Conservation (phyloP, 2,888 invertebrate species). For the Gymnoscelis rufifasciata region DNA sequence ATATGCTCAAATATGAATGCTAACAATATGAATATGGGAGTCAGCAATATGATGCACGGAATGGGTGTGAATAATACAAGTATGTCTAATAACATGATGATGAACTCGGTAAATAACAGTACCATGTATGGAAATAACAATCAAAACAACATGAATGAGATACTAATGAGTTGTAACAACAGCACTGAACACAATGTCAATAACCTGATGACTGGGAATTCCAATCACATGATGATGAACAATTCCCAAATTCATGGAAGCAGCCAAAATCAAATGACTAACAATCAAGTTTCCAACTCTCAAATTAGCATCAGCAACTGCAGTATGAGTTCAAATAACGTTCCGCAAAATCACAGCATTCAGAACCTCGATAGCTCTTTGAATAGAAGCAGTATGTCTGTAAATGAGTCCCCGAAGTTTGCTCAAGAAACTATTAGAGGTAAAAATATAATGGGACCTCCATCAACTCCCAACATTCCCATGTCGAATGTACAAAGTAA, state of each 20-base stretch:
- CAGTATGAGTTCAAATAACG: slow-evolving; percentile 55
- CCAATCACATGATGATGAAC: slow-evolving; percentile 68
- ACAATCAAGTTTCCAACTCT: slow-evolving; percentile 48
- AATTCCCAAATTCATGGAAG: slow-evolving; percentile 55
- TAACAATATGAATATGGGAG: slow-evolving; percentile 55
- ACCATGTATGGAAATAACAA: slow-evolving; percentile 53
- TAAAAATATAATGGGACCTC: slow-evolving; percentile 67
- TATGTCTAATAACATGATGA: slow-evolving; percentile 64
- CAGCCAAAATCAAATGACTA: slow-evolving; percentile 59
- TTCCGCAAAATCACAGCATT: slow-evolving; percentile 52
- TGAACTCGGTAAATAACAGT: slow-evolving; percentile 56
- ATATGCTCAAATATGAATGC: slow-evolving; percentile 62
- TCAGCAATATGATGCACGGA: slow-evolving; percentile 63
- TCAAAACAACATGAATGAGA: slow-evolving; percentile 59
- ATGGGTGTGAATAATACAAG: slow-evolving; percentile 61
- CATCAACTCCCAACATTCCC: slow-evolving; percentile 47
- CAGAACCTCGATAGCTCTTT: slow-evolving; percentile 58
- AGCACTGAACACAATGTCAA: slow-evolving; percentile 59
- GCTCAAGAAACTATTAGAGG: slow-evolving; percentile 59
- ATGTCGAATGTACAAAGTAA: slow-evolving; percentile 54
- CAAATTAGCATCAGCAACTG: slow-evolving; percentile 71
- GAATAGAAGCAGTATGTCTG: slow-evolving; percentile 52
- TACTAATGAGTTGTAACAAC: slow-evolving; percentile 68
- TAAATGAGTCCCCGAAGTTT: slow-evolving; percentile 62
- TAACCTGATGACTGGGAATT: slow-evolving; percentile 53